Evolutionary conservation across 1,140 invertebrate species (phyloP).

Genomic region (Brachionus manjavacas): DNA sequence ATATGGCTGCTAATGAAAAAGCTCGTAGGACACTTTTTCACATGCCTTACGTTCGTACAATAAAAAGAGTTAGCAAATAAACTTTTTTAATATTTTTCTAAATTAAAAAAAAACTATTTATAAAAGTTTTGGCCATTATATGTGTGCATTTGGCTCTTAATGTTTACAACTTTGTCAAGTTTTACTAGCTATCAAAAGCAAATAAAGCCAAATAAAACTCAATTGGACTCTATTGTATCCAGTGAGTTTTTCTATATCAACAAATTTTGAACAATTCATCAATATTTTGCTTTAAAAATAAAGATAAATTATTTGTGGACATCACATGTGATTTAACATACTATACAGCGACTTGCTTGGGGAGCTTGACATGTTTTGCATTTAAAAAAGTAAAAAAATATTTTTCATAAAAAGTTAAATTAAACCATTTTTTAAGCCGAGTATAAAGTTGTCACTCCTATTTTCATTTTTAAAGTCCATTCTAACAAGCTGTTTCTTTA

Average conservation of each 20-base stretch:
- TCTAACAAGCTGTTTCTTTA: constrained; percentile 5
- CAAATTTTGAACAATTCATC: too few relatives aligned
- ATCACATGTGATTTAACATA: constrained; percentile 6
- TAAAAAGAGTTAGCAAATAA: not conserved
- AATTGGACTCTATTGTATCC: not conserved
- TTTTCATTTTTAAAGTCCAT: constrained; percentile 9
- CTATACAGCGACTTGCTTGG: not conserved
- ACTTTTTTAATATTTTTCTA: not conserved
- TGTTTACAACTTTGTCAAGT: not conserved
- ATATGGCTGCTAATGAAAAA: not conserved
- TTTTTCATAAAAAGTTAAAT: not conserved
- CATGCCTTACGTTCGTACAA: not conserved
- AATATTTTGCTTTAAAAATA: not conserved
- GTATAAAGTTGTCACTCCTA: constrained; percentile 2
- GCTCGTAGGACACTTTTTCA: not conserved
- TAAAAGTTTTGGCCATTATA: constrained; percentile 33
- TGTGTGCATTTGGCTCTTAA: constrained; percentile 15
- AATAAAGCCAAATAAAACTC: not conserved
- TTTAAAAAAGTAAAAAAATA: not conserved
- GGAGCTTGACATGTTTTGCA: not conserved
- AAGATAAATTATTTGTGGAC: constrained; percentile 1
- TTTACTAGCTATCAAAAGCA: constrained; percentile 12
- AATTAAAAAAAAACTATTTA: not conserved
- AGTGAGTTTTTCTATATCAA: not conserved
- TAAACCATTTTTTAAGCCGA: not conserved